A percentile compares a stretch with the other conserved stretches of the same genome.
phyloP scores from a whole-genome alignment of 1,140 invertebrate species.

The Aphelenchoides avenae region DNA sequence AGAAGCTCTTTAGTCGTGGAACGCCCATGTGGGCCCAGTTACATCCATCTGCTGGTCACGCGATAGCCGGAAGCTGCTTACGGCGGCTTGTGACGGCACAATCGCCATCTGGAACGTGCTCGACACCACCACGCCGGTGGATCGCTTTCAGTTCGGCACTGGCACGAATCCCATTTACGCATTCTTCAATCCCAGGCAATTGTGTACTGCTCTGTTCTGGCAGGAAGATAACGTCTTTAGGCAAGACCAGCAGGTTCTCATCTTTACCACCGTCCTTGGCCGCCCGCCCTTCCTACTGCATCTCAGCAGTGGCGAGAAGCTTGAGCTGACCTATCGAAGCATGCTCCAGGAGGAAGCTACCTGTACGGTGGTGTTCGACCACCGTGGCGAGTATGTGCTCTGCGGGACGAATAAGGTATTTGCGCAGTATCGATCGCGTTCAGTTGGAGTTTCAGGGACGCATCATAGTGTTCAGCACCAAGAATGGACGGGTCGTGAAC shows the following conservation, averaged over 20 bases:
- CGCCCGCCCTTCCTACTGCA: too few relatives aligned
- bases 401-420: constrained; percentile 31
- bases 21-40: constrained; percentile 43
- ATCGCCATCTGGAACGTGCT: constrained; percentile 34
- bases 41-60: constrained; percentile 40
- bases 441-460: constrained; percentile 17
- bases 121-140: constrained; percentile 19
- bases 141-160: constrained; percentile 16
- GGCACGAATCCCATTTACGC: constrained; percentile 26
- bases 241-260: not conserved
- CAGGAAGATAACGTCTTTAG: too few relatives aligned
- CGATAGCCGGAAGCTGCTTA: constrained; percentile 27
- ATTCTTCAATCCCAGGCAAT: constrained; percentile 36
- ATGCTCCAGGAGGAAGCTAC: too few relatives aligned
- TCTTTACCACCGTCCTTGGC: too few relatives aligned
- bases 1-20: constrained; percentile 45
- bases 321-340: constrained; percentile 39
- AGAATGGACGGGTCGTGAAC: too few relatives aligned
- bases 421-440: not conserved
- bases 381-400: constrained; percentile 34
- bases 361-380: too few relatives aligned
- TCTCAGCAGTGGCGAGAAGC: constrained; percentile 39
- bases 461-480: constrained; percentile 36
- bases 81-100: constrained; percentile 34
- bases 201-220: not conserved